A percentile compares a stretch with the other conserved stretches of the same genome.
Evolutionary conservation across 2,113 vertebrate genomes (phyloP).

Genomic region (Myrmophylax atrothorax): DNA sequence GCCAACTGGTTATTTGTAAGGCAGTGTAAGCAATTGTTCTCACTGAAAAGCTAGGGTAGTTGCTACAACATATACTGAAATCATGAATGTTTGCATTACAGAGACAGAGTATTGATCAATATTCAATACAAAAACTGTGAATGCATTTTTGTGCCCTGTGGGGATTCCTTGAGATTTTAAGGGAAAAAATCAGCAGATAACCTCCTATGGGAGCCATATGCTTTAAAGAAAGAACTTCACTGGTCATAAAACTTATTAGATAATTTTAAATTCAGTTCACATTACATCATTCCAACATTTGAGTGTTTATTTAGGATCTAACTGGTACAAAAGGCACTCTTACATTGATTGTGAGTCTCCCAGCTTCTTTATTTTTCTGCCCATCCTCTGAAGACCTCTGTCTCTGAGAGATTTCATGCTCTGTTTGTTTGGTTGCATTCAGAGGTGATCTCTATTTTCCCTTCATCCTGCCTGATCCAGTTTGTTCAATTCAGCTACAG

Average conservation of each 20-base stretch:
- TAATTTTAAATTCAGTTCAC: neutral
- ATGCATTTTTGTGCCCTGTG: slow-evolving; percentile 1
- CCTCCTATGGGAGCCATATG: neutral
- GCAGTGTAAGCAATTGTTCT: neutral
- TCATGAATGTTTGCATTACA: neutral
- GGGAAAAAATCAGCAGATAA: slow-evolving; percentile 23
- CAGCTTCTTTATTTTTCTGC: neutral
- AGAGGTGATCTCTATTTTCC: neutral
- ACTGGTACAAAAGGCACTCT: neutral
- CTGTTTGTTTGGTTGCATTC: neutral
- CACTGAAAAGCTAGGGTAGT: slow-evolving; percentile 13
- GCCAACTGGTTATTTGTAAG: neutral
- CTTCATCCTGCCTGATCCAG: neutral
- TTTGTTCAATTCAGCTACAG: neutral
- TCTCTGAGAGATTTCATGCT: neutral
- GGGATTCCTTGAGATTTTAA: neutral
- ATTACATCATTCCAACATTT: neutral
- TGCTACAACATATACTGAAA: neutral
- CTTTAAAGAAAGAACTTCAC: slow-evolving; percentile 34
- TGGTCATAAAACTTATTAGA: slow-evolving; percentile 14
- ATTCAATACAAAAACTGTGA: neutral
- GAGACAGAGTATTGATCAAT: slow-evolving; percentile 32
- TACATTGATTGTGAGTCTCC: neutral
- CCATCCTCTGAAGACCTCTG: neutral
- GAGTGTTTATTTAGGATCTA: neutral